Conservation (phyloP, 2,888 invertebrate species). For the Argynnis bischoffii region DNA sequence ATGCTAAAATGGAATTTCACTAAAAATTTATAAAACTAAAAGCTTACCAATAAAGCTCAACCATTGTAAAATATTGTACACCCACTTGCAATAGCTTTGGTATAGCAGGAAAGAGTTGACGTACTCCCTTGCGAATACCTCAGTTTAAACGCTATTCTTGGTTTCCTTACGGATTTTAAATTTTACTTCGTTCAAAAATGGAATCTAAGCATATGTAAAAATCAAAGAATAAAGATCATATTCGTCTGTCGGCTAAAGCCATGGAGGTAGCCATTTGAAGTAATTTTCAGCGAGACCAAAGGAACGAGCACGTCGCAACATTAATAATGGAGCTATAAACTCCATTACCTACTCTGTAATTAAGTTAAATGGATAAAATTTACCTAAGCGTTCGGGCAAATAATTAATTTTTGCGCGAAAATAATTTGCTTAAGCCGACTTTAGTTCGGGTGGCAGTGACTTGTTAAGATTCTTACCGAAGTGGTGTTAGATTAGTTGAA, state of each 20-base stretch:
- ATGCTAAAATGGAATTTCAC: neutral
- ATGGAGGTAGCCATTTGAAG: slow-evolving; percentile 45
- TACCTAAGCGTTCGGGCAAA: slow-evolving; percentile 59
- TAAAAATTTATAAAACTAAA: slow-evolving; percentile 11
- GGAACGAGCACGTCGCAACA: slow-evolving; percentile 56
- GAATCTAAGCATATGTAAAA: slow-evolving; percentile 27
- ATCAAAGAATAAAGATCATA: slow-evolving; percentile 40
- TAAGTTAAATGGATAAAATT: slow-evolving; percentile 72
- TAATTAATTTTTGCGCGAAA: slow-evolving; percentile 61
- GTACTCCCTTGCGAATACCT: slow-evolving; percentile 27
- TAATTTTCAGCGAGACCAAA: slow-evolving; percentile 48
- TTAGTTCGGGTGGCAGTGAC: slow-evolving; percentile 40
- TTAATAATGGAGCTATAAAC: slow-evolving; percentile 70
- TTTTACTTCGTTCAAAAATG: slow-evolving; percentile 20
- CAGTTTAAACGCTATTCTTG: slow-evolving; percentile 29
- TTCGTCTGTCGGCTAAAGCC: slow-evolving; percentile 38
- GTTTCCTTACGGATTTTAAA: slow-evolving; percentile 19
- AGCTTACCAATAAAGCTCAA: slow-evolving; percentile 18
- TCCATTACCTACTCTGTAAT: slow-evolving; percentile 70
- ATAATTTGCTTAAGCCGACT: slow-evolving; percentile 44
- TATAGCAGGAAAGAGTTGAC: slow-evolving; percentile 26
- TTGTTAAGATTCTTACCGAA: slow-evolving; percentile 28
- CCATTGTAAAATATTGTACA: slow-evolving; percentile 10
- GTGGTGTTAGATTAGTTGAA: neutral
- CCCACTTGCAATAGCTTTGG: slow-evolving; percentile 7